Conservation (phyloP, 2,888 invertebrate genomes). For the Drosophila anomelani region DNA sequence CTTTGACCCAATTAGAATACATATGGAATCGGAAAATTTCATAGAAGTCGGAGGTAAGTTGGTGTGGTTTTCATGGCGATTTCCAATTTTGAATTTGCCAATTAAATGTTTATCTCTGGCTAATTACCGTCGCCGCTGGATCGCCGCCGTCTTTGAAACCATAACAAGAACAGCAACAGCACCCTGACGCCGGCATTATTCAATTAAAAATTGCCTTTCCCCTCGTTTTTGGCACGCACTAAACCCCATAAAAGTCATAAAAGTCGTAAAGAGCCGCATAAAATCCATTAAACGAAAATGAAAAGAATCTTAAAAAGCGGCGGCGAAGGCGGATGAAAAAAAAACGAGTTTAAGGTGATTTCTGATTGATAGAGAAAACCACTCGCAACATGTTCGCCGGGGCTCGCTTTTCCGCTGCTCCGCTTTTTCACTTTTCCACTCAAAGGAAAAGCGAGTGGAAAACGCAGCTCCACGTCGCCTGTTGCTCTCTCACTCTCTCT, state of each 20-base stretch:
- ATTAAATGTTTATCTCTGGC: constrained; percentile 78
- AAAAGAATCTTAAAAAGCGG: constrained; percentile 79
- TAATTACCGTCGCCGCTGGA: constrained; percentile 60
- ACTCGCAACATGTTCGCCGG: constrained; percentile 67
- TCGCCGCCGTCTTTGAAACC: constrained; percentile 64
- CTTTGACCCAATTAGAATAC: constrained; percentile 67
- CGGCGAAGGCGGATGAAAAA: constrained; percentile 31
- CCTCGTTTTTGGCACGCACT: constrained; percentile 83
- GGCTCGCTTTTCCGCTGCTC: constrained; percentile 16
- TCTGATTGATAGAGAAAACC: constrained; percentile 62
- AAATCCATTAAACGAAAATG: constrained; percentile 83
- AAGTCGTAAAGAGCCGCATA: constrained; percentile 74
- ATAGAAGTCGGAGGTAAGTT: constrained; percentile 4
- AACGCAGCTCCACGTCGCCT: constrained; percentile 38
- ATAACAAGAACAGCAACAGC: constrained; percentile 28
- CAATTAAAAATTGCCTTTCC: constrained; percentile 81
- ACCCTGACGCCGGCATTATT: constrained; percentile 73
- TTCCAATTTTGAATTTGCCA: constrained; percentile 74
- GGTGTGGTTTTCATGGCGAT: constrained; percentile 49
- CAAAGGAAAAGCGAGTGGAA: constrained; percentile 67
- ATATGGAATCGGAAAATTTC: constrained; percentile 50
- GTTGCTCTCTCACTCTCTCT: constrained; percentile 42
- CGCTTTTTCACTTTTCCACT: constrained; percentile 57
- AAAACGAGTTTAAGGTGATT: constrained; percentile 78
- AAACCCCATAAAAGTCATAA: constrained; percentile 84